Conservation (phyloP, 2,113 vertebrate genomes). For the Cricetomys ansorgei region DNA sequence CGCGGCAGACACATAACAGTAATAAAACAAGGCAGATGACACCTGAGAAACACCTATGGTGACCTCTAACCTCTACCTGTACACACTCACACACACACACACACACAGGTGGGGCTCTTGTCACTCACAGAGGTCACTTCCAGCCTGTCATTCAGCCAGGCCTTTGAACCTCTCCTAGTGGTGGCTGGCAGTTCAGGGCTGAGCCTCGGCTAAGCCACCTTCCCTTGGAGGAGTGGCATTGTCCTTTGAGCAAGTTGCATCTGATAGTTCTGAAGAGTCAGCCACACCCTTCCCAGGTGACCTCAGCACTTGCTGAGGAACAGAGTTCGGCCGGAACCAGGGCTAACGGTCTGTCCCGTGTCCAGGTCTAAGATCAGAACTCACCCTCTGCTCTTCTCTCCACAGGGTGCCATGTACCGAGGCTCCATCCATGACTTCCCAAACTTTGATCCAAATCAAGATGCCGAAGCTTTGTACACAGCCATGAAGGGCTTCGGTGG, state of each 20-base stretch:
- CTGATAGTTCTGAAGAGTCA: not conserved
- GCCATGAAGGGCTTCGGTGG: constrained; percentile 98
- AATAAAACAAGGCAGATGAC: not conserved
- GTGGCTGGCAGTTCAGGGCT: not conserved
- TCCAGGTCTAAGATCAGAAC: too few relatives aligned
- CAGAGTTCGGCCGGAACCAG: not conserved
- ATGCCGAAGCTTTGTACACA: constrained; percentile 93
- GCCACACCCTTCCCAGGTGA: not conserved
- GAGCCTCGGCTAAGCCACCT: not conserved
- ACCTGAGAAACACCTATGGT: not conserved
- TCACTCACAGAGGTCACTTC: not conserved
- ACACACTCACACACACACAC: not conserved
- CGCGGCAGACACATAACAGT: not conserved
- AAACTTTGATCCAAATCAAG: constrained; percentile 90
- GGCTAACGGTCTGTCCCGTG: too few relatives aligned
- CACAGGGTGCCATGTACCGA: constrained; percentile 90
- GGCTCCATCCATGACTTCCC: constrained; percentile 92
- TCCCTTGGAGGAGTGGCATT: not conserved
- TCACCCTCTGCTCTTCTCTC: constrained; percentile 46
- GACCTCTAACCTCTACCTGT: not conserved
- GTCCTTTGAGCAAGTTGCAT: not conserved
- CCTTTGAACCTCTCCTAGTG: not conserved
- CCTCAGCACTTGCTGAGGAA: not conserved
- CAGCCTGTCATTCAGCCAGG: not conserved
- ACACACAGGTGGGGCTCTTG: not conserved